Conservation (phyloP, 2,888 invertebrate genomes). For the Dione juno region DNA sequence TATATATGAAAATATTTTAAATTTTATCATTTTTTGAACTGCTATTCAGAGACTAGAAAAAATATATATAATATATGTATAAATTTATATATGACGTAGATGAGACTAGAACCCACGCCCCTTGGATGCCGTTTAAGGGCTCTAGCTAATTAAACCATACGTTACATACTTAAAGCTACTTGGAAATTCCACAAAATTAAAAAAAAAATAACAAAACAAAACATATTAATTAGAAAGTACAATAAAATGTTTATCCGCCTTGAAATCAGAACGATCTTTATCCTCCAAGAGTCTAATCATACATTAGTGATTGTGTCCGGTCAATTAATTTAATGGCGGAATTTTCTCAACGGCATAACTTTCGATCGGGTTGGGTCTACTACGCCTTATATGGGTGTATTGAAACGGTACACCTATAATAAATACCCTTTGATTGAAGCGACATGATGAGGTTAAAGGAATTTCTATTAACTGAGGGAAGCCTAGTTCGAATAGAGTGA, state of each 20-base stretch:
- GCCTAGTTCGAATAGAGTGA: too few relatives aligned
- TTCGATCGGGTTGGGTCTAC: conserved; percentile 41
- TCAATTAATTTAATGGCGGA: conserved; percentile 41
- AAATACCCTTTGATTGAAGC: conserved; percentile 36
- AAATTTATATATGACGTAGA: too few relatives aligned
- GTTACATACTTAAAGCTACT: background rate
- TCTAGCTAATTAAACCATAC: too few relatives aligned
- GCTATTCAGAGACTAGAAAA: too few relatives aligned
- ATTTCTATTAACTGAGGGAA: background rate
- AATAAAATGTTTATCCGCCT: background rate
- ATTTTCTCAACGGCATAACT: conserved; percentile 44
- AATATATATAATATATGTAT: too few relatives aligned
- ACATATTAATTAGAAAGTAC: background rate
- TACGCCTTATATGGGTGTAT: conserved; percentile 38
- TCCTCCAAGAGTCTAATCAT: conserved; percentile 5
- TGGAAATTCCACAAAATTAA: background rate
- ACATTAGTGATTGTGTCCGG: conserved; percentile 42
- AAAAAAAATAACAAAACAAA: background rate
- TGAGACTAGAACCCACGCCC: too few relatives aligned
- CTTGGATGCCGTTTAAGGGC: too few relatives aligned
- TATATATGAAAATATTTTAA: too few relatives aligned
- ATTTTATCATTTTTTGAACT: too few relatives aligned
- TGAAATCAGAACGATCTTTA: background rate
- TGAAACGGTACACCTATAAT: conserved; percentile 38
- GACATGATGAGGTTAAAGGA: conserved; percentile 22